Evolutionary conservation across 2,113 vertebrate species (phyloP).

Genomic region (Sula dactylatra): DNA sequence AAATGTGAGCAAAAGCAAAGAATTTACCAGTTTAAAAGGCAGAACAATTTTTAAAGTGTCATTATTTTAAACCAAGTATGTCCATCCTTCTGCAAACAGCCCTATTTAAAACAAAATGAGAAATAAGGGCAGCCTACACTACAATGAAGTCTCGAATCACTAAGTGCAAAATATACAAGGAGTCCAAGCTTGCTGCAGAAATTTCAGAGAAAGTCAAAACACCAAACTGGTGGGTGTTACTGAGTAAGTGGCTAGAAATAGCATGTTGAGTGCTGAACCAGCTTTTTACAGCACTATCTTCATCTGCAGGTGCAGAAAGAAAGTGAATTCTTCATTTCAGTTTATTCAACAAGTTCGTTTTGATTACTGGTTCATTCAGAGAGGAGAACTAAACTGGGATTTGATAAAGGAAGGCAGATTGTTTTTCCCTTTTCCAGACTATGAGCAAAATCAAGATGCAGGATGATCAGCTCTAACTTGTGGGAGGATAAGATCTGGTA

Average conservation of each 20-base stretch:
- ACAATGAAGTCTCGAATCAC: not conserved
- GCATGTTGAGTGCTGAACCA: not conserved
- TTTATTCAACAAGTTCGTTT: constrained; percentile 39
- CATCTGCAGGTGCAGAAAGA: constrained; percentile 34
- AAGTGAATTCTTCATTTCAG: not conserved
- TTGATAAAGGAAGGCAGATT: not conserved
- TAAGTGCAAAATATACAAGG: not conserved
- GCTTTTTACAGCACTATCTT: not conserved
- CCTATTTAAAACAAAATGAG: constrained; percentile 9
- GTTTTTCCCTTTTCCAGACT: not conserved
- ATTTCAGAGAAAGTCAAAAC: constrained; percentile 50
- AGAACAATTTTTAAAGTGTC: not conserved
- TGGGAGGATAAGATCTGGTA: constrained; percentile 3
- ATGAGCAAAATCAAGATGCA: not conserved
- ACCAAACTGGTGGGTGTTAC: constrained; percentile 8
- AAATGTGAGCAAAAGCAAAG: not conserved
- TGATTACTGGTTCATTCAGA: not conserved
- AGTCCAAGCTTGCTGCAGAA: constrained; percentile 18
- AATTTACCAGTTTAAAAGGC: not conserved
- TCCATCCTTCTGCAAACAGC: not conserved
- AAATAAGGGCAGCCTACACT: constrained; percentile 7
- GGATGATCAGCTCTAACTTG: not conserved
- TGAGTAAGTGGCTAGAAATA: constrained; percentile 17
- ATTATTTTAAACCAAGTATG: not conserved
- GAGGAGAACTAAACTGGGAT: not conserved